Conservation (phyloP, 1,140 invertebrate genomes). For the Cotesia vestalis region DNA sequence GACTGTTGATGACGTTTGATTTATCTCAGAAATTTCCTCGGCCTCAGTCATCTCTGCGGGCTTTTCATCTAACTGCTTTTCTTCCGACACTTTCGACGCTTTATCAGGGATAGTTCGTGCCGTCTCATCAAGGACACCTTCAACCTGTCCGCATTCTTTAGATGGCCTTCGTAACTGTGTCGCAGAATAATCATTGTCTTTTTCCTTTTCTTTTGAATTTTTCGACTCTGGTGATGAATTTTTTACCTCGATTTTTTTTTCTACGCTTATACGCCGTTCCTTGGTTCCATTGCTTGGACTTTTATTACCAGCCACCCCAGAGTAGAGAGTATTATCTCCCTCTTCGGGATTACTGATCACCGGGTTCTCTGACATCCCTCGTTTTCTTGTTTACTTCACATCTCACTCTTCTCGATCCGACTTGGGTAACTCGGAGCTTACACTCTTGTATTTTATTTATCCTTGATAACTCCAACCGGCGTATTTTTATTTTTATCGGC, state of each 20-base stretch:
- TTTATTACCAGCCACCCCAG: slow-evolving; percentile 1
- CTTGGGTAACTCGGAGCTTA: slow-evolving; percentile 8
- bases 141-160: not conserved
- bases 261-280: not conserved
- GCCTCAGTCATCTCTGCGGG: not conserved
- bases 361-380: slow-evolving; percentile 31
- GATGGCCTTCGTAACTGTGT: not conserved
- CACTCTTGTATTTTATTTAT: not conserved
- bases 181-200: not conserved
- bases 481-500: slow-evolving; percentile 17
- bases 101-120: not conserved
- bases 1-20: not conserved
- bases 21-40: not conserved
- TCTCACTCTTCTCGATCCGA: slow-evolving; percentile 17
- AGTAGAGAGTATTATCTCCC: slow-evolving; percentile 19
- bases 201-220: not conserved
- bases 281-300: not conserved
- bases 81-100: not conserved
- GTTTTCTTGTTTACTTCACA: not conserved
- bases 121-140: not conserved
- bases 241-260: slow-evolving; percentile 9
- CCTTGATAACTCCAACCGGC: not conserved
- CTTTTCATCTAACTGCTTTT: not conserved
- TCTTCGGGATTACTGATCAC: slow-evolving; percentile 27
- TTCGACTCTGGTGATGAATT: not conserved